Base-by-base conservation (phyloP, 2,888 invertebrate species). In the Polyommatus iphigenia region DNA sequence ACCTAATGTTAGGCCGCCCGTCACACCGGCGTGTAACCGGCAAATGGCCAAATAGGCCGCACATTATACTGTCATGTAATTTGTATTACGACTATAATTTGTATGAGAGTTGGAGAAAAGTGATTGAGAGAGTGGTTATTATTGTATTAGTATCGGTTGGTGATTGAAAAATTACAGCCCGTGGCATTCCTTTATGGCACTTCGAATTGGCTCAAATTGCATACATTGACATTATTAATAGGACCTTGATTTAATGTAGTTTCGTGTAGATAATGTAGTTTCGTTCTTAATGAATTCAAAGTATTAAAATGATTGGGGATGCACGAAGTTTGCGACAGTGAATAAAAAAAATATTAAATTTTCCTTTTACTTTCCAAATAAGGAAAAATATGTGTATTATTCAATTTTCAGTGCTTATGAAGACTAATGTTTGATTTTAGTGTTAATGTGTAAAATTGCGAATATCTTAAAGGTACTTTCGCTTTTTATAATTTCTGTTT, bases 111-210 rank as follows among this genome's bases (percentile, higher is more conserved):
- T 15, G 15, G 73, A 73, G 73, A 46, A 73, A 20, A 73, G 73
- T 73, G 73, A 73, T 73, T 41, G 73, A 46, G 73, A 73, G 46
- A 41, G 73, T 46, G 73, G 73, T 46, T 73, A 73, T 73, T 73
- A 73, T 73, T 73, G 46, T 73, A 73, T 73, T 73, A 73, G 73
- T 46, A 73, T 73, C 73, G 46, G 41, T 15, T 73, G 46, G 73
- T 73, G 73, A 73, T 73, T 73, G 46, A 73, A 73, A 41, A 24
- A 73, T 73, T 73, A 73, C 73, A 73, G 73, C 73, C 73, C 73
- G 73, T 73, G 20, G 73, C 46, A 46, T 41, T 73, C 20, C 41
- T 36, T 73, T 73, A 73, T 73, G 73, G 46, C 41, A 36, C 73
- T 73, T 15, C 73, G 15, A 73, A 73, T 73, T 73, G 73, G 73